phyloP scores from a whole-genome alignment of 2,113 vertebrate species.

The Microtus montanus region DNA sequence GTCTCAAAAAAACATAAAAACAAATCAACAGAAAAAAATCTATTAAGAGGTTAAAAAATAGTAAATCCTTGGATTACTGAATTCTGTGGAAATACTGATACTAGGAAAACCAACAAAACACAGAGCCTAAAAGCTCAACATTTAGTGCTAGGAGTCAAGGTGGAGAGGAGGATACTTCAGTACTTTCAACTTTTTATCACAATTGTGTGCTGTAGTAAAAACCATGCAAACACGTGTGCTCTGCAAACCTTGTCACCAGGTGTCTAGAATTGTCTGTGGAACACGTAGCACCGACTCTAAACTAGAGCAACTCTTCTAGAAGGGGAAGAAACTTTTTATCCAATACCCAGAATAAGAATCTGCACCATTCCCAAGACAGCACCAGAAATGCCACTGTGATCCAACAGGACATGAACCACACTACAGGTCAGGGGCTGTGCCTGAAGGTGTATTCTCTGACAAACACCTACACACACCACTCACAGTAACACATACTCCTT shows the following conservation, averaged over 20 bases:
- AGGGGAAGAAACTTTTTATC: too few species aligned
- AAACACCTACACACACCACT: rapidly evolving
- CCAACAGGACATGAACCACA: too few species aligned
- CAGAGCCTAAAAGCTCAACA: not conserved
- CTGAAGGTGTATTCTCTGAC: not conserved
- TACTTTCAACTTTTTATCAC: too few species aligned
- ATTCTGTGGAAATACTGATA: not conserved
- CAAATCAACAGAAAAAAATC: not conserved
- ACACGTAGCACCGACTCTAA: too few species aligned
- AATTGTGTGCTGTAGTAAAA: too few species aligned
- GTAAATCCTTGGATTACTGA: conserved; percentile 31
- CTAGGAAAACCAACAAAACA: conserved; percentile 24
- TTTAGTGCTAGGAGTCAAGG: not conserved
- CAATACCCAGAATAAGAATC: too few species aligned
- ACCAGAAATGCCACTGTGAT: too few species aligned
- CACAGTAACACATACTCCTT: not conserved
- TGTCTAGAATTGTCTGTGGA: too few species aligned
- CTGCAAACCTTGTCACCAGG: too few species aligned
- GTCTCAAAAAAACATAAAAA: not conserved
- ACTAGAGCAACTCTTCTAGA: too few species aligned
- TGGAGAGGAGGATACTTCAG: not conserved
- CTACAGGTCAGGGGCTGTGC: not conserved
- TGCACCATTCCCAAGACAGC: too few species aligned
- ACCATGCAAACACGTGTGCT: too few species aligned
- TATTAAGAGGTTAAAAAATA: not conserved